phyloP scores from a whole-genome alignment of 2,888 invertebrate genomes.

The Neocrepidodera transversa region DNA sequence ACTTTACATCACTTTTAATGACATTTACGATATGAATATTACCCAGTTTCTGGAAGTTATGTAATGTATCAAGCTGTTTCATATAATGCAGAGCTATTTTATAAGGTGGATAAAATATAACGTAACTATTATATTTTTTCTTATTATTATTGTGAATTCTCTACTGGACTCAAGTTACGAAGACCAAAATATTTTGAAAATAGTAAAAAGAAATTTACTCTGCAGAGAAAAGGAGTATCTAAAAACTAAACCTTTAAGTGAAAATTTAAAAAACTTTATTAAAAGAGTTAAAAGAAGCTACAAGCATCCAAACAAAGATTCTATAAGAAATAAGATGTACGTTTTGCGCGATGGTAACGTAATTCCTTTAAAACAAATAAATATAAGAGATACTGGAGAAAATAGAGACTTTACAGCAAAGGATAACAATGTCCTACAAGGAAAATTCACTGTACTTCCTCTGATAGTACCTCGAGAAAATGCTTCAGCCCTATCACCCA shows the following conservation, averaged over 20 bases:
- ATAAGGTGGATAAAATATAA: neutral
- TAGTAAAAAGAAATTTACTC: conserved; percentile 30
- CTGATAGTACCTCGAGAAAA: conserved; percentile 39
- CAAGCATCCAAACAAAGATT: neutral
- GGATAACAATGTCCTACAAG: neutral
- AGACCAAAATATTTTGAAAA: conserved; percentile 6
- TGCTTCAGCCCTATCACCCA: too few relatives aligned
- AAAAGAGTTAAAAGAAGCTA: conserved; percentile 24
- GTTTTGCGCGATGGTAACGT: conserved; percentile 44
- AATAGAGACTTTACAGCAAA: conserved; percentile 17
- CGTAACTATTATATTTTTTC: neutral
- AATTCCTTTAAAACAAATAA: conserved; percentile 39
- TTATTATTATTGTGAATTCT: neutral
- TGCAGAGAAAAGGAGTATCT: conserved; percentile 33
- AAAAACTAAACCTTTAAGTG: conserved; percentile 30
- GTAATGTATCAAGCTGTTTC: neutral
- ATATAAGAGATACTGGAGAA: conserved; percentile 31
- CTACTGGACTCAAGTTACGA: neutral
- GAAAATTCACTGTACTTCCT: conserved; percentile 45
- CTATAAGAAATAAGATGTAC: conserved; percentile 38
- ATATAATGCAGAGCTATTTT: neutral
- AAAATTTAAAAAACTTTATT: conserved; percentile 33
- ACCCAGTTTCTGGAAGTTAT: neutral
- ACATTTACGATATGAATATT: neutral
- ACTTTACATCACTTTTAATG: neutral